These are phyloP conservation scores for Dinocampus coccinellae DNA, from an alignment of 2,888 invertebrate genomes.

Conservation along the genomic window DNA sequence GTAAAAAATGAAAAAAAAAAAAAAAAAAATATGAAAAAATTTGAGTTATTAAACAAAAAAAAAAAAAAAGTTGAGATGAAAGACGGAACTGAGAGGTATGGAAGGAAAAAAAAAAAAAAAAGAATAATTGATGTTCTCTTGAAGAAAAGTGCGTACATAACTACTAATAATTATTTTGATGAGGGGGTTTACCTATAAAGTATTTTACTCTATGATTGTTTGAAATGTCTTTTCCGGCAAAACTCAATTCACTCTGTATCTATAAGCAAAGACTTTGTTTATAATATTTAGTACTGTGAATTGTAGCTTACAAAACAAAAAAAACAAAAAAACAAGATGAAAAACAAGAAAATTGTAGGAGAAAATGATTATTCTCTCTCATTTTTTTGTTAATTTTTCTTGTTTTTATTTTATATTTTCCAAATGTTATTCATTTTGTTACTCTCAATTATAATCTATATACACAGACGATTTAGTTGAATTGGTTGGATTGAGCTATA, in stretches of 20 bases:
- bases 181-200: neutral
- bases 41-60: no score
- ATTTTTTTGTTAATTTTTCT: no score
- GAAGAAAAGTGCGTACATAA: neutral
- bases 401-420: no score
- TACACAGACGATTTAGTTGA: no score
- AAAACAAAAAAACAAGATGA: neutral
- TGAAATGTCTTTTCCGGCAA: constrained; percentile 19
- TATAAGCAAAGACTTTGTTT: neutral
- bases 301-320: neutral
- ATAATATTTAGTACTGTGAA: neutral
- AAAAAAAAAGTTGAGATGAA: no score
- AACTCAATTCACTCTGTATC: neutral
- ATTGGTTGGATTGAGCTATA: constrained; percentile 16
- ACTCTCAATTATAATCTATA: neutral
- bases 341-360: no score
- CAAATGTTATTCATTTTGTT: neutral
- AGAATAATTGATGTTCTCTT: neutral
- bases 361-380: no score
- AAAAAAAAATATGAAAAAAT: no score
- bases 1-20: neutral
- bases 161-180: neutral
- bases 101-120: neutral
- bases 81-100: neutral
- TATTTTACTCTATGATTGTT: neutral